Percentiles rank a stretch among this genome's conserved stretches.
Evolutionary conservation across 2,113 vertebrate genomes (phyloP).

Genomic region (Nesospiza acunhae): DNA sequence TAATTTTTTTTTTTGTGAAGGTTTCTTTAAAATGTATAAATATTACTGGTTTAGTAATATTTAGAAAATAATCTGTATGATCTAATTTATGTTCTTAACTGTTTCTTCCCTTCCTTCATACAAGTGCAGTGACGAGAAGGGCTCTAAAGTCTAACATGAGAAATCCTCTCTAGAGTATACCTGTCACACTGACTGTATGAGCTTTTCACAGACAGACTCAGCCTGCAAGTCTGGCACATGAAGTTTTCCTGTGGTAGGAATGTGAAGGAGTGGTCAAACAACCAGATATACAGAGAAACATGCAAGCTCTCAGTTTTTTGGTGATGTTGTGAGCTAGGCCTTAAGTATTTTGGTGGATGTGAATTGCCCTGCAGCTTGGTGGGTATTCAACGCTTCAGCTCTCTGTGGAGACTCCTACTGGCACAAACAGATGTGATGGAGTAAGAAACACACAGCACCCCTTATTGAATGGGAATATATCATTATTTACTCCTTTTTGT

Average conservation of each 20-base stretch:
- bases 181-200: not conserved
- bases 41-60: not conserved
- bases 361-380: not conserved
- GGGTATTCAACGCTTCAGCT: not conserved
- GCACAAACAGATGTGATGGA: not conserved
- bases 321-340: not conserved
- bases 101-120: not conserved
- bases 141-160: not conserved
- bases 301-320: not conserved
- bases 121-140: not conserved
- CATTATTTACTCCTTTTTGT: not conserved
- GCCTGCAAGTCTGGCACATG: fast-evolving
- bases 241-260: not conserved
- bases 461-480: not conserved
- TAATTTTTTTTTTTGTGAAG: not conserved
- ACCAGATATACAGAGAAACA: not conserved
- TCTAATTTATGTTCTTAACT: not conserved
- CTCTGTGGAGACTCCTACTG: not conserved
- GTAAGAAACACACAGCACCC: not conserved
- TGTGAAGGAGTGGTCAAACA: not conserved
- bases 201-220: not conserved
- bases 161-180: not conserved
- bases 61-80: not conserved
- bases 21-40: not conserved
- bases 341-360: not conserved